Evolutionary conservation across 2,113 vertebrate genomes (phyloP).

Genomic region (Passer montanus): DNA sequence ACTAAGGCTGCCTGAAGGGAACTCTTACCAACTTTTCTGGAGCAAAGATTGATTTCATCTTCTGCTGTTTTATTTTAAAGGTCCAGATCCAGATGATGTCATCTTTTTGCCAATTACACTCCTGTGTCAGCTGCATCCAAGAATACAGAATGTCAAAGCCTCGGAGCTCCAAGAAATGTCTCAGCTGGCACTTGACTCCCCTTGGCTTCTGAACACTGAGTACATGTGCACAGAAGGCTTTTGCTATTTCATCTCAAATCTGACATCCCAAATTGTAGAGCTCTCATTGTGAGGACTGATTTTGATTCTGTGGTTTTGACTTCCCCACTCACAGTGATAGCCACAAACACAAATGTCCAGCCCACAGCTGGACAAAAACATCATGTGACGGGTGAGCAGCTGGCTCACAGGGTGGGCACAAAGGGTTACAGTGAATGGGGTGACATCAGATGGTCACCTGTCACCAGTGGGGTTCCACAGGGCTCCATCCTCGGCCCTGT

Average conservation of each 20-base stretch:
- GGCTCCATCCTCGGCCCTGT: not conserved
- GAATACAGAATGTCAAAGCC: not conserved
- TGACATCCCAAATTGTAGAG: not conserved
- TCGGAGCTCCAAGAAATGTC: not conserved
- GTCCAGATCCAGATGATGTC: not conserved
- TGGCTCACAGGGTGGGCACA: not conserved
- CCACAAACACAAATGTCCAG: not conserved
- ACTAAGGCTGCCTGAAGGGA: not conserved
- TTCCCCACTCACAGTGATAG: not conserved
- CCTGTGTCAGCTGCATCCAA: not conserved
- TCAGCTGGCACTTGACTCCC: not conserved
- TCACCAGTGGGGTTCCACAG: not conserved
- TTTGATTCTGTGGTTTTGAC: not conserved
- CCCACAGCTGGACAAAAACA: not conserved
- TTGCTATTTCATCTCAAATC: not conserved
- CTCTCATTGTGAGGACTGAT: not conserved
- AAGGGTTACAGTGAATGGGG: too few relatives aligned
- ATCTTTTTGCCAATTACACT: not conserved
- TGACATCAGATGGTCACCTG: not conserved
- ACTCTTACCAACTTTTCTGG: not conserved
- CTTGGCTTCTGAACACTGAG: not conserved
- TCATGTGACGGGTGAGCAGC: not conserved
- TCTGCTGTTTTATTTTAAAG: slow-evolving; percentile 12
- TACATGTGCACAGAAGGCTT: not conserved
- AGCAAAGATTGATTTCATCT: not conserved